These are phyloP conservation scores for Oligia fasciuncula DNA, from an alignment of 2,888 invertebrate genomes.

Conservation along the genomic window DNA sequence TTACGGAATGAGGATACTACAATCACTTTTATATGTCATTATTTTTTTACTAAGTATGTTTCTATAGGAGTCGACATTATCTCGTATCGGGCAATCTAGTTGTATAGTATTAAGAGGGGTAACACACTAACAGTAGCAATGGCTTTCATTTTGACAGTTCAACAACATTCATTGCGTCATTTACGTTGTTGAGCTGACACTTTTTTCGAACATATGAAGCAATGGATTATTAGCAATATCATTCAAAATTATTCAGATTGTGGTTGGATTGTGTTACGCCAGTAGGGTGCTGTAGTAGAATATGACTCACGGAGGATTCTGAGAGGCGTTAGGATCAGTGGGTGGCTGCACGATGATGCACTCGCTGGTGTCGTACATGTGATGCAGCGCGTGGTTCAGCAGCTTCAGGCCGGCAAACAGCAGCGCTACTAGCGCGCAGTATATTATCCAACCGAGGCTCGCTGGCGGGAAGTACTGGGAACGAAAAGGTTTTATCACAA, in stretches of 20 bases:
- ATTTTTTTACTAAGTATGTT: not conserved
- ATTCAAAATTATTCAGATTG: no score
- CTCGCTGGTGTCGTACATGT: constrained; percentile 98
- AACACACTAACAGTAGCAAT: no score
- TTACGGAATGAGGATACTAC: not conserved
- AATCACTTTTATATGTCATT: not conserved
- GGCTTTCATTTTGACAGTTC: no score
- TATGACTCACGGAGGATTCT: constrained; percentile 85
- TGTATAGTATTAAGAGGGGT: no score
- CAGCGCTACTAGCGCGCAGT: constrained; percentile 94
- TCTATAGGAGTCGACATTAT: not conserved
- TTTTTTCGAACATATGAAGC: no score
- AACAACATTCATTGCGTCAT: no score
- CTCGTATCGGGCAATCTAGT: not conserved
- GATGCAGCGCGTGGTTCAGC: constrained; percentile 96
- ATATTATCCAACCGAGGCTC: constrained; percentile 95
- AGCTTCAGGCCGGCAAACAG: constrained; percentile 96
- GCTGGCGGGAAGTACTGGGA: constrained; percentile 96
- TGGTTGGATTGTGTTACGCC: no score
- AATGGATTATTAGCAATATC: no score
- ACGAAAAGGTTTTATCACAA: not conserved
- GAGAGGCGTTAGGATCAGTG: constrained; percentile 88
- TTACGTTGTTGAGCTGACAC: no score
- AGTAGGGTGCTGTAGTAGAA: not conserved
- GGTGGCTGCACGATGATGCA: constrained; percentile 89